Evolutionary conservation across 2,797 vertebrate species (phyloP).

Genomic region (Pipistrellus nathusii): DNA sequence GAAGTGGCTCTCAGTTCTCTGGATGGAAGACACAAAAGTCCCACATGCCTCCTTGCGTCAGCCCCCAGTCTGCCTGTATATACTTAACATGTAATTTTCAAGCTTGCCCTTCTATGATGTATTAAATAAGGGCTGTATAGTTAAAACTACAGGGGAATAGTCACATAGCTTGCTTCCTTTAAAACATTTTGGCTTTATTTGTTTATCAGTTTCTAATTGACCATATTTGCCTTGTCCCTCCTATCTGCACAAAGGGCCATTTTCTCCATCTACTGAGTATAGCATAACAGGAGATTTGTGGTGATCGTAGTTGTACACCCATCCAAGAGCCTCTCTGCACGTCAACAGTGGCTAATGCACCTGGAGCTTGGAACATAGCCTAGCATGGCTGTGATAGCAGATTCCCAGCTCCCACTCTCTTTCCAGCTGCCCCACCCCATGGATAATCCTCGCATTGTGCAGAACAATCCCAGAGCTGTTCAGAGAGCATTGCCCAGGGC

Average conservation of each 20-base stretch:
- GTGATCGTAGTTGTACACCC: not conserved
- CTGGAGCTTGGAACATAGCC: not conserved
- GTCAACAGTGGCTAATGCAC: not conserved
- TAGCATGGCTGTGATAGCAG: not conserved
- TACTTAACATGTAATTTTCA: not conserved
- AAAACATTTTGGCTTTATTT: constrained; percentile 18
- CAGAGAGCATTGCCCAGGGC: constrained; percentile 50
- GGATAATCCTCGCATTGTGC: constrained; percentile 63
- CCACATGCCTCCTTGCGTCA: not conserved
- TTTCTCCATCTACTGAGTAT: not conserved
- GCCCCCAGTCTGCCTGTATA: not conserved
- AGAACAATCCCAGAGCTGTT: constrained; percentile 65
- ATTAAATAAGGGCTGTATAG: not conserved
- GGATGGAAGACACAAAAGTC: not conserved
- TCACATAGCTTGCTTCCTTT: not conserved
- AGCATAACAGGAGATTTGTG: not conserved
- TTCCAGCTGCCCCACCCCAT: not conserved
- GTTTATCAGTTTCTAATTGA: not conserved
- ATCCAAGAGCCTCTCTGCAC: not conserved
- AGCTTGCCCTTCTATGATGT: not conserved
- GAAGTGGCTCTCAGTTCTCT: not conserved
- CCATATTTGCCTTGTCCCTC: not conserved
- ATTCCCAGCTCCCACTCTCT: constrained; percentile 10
- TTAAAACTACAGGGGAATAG: not conserved
- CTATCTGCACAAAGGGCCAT: not conserved